Evolutionary conservation across 2,888 invertebrate genomes (phyloP).

Genomic region (Ypsolopha sequella): DNA sequence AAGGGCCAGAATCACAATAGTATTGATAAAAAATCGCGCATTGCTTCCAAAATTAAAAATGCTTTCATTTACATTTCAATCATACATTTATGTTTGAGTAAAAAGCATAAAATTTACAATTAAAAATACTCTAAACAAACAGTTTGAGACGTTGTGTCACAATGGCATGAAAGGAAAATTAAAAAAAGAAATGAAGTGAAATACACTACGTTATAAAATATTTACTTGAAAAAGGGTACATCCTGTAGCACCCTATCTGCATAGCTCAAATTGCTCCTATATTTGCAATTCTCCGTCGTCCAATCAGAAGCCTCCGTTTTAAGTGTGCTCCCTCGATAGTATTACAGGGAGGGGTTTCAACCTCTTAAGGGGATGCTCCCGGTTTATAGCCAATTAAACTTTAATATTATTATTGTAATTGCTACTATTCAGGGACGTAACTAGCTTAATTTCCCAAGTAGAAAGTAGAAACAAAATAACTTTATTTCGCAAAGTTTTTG

Average conservation of each 20-base stretch:
- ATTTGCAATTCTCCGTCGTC: conserved; percentile 18
- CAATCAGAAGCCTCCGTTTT: conserved; percentile 21
- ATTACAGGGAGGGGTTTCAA: conserved; percentile 17
- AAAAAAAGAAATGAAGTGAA: too few species aligned
- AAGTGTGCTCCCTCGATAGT: conserved; percentile 23
- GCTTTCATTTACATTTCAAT: too few species aligned
- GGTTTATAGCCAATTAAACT: conserved; percentile 28
- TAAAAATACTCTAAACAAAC: too few species aligned
- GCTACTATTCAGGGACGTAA: neutral
- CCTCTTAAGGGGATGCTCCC: conserved; percentile 16
- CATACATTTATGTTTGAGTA: too few species aligned
- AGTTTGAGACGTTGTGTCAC: too few species aligned
- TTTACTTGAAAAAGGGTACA: conserved; percentile 9
- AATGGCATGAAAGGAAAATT: too few species aligned
- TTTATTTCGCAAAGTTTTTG: too few species aligned
- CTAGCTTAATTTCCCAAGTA: too few species aligned
- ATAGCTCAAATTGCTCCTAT: conserved; percentile 34
- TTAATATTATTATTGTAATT: conserved; percentile 32
- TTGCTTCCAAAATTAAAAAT: neutral
- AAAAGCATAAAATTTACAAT: too few species aligned
- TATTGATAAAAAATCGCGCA: neutral
- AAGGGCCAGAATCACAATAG: neutral
- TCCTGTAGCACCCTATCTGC: conserved; percentile 32
- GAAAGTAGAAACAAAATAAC: too few species aligned
- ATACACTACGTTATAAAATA: too few species aligned